phyloP scores from a whole-genome alignment of 2,113 vertebrate genomes.

The Elgaria multicarinata region DNA sequence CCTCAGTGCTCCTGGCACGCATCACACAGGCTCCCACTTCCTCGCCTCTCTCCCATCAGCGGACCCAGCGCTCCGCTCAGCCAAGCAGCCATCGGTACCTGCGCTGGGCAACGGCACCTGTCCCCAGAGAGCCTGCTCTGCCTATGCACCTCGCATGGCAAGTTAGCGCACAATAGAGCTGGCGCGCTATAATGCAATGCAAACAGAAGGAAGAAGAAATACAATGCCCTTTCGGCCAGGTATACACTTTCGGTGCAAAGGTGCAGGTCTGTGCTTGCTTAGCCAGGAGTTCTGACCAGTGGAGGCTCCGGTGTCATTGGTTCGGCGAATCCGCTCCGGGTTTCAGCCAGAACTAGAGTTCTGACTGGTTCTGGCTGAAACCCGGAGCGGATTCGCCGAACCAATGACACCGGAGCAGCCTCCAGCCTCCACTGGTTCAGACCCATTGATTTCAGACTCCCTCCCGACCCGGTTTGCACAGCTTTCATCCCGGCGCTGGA shows the following conservation, averaged over 20 bases:
- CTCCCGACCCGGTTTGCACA: neutral
- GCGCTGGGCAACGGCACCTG: neutral
- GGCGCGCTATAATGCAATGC: neutral
- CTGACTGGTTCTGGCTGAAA: too few species aligned
- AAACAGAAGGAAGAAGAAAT: too few species aligned
- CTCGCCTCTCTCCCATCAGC: neutral
- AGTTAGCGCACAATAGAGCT: neutral
- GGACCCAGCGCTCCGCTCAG: neutral
- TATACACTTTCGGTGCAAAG: too few species aligned
- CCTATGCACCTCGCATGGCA: neutral
- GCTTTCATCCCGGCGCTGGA: too few species aligned
- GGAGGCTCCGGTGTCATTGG: too few species aligned
- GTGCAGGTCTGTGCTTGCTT: neutral
- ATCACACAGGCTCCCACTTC: too few species aligned
- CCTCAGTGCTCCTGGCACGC: too few species aligned
- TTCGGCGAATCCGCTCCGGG: too few species aligned
- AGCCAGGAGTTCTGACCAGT: neutral
- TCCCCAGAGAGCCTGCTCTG: neutral
- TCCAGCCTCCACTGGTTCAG: too few species aligned
- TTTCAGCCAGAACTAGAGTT: too few species aligned
- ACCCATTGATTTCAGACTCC: neutral
- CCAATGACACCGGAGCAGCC: too few species aligned
- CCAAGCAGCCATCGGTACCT: neutral
- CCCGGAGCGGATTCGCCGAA: too few species aligned
- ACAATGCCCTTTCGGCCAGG: neutral